Base-by-base conservation (phyloP, 2,888 invertebrate species). In the Trachelus stipa region DNA sequence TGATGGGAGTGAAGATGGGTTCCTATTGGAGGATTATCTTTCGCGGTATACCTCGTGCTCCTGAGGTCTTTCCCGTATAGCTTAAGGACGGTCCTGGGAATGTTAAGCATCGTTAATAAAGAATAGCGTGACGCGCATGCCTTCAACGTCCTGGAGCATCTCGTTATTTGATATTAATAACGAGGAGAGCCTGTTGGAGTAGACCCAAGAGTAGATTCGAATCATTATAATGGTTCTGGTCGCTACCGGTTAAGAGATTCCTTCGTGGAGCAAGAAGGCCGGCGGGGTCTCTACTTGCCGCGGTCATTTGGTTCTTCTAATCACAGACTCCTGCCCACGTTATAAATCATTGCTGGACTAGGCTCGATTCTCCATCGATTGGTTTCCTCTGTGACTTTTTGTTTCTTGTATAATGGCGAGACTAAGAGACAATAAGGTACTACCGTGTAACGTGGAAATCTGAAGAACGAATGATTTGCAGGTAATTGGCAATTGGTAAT, bases 141-240 rank as follows among this genome's bases (percentile, higher is more conserved):
- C 86, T 87, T 87, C 85, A 86, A 85, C 84, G 85, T 79, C 79
- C 82, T 81, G 81, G 83, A 87, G 88, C 88, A 87, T 89, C 90
- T 91, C 89, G 91, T 90, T 91, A 90, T 90, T 90, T 88, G 90
- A 91, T 90, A 91, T 91, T 90, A 91, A 91, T 91, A 90, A 91
- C 89, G 87, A 88, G 87, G 56, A 56, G 56, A 56, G 56, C 68
- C 40, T 56, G 77, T 33, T 75, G 75, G 73, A 75, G 69, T 71
- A 79, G 76, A 76, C 79, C 75, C 81, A 56, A 79, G 79, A 77
- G 77, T 85, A 89, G 90, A 90, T 90, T 87, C 87, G 88, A 90
- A 90, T 90, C 89, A 87, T 90, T 89, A 89, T 90, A 89, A 90
- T 88, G 88, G 75, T 71, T 69, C 68, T 75, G 35, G 87, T 86